Conservation (phyloP, 2,888 invertebrate genomes). For the Frankliniella intonsa region DNA sequence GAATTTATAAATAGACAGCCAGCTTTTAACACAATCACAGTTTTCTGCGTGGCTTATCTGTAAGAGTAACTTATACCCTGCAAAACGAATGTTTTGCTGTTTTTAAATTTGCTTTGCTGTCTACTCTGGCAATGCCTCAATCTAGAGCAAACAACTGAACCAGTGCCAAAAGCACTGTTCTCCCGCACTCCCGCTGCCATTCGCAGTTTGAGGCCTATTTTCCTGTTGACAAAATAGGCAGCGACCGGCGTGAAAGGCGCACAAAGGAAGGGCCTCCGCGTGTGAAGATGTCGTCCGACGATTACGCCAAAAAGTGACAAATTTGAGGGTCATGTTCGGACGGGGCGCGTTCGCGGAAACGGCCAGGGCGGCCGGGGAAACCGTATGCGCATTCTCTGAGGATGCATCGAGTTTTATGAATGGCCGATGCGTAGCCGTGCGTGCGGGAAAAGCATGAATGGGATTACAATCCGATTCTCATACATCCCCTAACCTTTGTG, state of each 20-base stretch:
- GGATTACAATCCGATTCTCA: slow-evolving; percentile 20
- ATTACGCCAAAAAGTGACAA: slow-evolving; percentile 24
- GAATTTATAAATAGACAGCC: too few relatives aligned
- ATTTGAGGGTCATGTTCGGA: slow-evolving; percentile 19
- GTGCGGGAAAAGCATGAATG: slow-evolving; percentile 7
- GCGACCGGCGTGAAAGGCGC: background rate
- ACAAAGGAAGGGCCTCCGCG: background rate
- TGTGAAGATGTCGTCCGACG: background rate
- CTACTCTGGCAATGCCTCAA: too few relatives aligned
- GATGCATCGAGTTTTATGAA: background rate
- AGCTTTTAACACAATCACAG: too few relatives aligned
- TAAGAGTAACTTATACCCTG: too few relatives aligned
- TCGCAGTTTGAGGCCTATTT: background rate
- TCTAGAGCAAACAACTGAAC: too few relatives aligned
- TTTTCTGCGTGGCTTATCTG: too few relatives aligned
- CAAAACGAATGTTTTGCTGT: too few relatives aligned
- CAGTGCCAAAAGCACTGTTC: too few relatives aligned
- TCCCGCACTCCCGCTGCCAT: too few relatives aligned
- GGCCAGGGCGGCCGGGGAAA: background rate
- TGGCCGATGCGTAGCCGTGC: slow-evolving; percentile 2
- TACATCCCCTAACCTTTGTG: background rate
- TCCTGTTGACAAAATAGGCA: slow-evolving; percentile 1
- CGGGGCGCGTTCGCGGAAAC: background rate
- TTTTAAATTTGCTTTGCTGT: too few relatives aligned
- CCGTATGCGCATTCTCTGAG: background rate